These are phyloP conservation scores for Ichneumon xanthorius DNA, from an alignment of 2,888 invertebrate genomes.

Conservation along the genomic window DNA sequence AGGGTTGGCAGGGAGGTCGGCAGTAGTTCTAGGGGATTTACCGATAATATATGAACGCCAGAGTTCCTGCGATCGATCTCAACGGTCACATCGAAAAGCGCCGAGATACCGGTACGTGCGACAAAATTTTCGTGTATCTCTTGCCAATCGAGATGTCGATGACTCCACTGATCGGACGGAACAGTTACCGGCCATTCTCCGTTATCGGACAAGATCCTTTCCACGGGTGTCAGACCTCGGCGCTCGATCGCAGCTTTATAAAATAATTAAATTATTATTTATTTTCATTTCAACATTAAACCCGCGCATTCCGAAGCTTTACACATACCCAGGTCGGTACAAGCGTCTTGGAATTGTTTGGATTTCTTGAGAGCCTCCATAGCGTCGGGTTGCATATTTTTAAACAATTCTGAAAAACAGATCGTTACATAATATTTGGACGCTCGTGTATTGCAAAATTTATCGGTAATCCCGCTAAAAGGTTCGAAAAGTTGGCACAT, in stretches of 20 bases:
- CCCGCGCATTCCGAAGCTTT: background rate
- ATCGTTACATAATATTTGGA: too few species aligned
- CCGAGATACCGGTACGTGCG: background rate
- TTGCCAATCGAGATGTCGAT: background rate
- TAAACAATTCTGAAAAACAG: background rate
- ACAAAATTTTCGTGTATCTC: background rate
- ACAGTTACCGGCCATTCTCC: background rate
- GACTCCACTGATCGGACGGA: background rate
- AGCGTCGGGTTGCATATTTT: background rate
- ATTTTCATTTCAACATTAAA: background rate
- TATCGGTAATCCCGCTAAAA: too few species aligned
- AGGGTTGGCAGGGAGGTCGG: too few species aligned
- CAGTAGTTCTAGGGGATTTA: background rate
- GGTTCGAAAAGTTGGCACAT: too few species aligned
- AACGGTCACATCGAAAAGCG: background rate
- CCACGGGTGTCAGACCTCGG: background rate
- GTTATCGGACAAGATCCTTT: background rate
- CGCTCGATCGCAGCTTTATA: background rate
- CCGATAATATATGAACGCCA: background rate
- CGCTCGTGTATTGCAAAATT: too few species aligned
- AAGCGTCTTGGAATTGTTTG: background rate
- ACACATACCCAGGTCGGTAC: background rate
- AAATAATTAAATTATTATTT: background rate
- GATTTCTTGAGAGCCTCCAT: background rate
- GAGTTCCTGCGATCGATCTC: background rate